These are phyloP conservation scores for Arge pagana DNA, from an alignment of 2,888 invertebrate genomes.

Conservation along the genomic window DNA sequence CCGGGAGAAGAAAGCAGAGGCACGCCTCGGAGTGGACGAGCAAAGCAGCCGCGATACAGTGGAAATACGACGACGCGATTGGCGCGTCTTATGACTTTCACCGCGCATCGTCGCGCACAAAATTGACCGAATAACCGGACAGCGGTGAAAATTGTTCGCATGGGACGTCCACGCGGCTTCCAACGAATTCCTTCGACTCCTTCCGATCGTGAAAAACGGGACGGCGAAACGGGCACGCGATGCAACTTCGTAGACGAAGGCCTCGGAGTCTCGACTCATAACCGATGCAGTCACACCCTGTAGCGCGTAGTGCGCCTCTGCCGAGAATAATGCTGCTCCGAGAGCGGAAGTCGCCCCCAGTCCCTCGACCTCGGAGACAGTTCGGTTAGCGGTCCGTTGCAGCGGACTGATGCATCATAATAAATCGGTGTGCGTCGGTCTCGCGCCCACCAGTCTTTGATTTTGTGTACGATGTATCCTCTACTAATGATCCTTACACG, in stretches of 20 bases:
- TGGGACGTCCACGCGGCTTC: no score
- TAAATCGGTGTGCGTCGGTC: conserved; percentile 37
- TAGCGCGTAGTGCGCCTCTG: conserved; percentile 32
- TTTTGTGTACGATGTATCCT: conserved; percentile 23
- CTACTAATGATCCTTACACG: conserved; percentile 54
- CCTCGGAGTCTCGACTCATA: conserved; percentile 34
- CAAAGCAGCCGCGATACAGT: no score
- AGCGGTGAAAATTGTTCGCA: not conserved
- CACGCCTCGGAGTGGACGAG: not conserved
- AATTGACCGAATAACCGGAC: conserved; percentile 1
- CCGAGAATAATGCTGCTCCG: conserved; percentile 42
- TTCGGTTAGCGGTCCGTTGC: conserved; percentile 23
- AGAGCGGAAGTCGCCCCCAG: conserved; percentile 43
- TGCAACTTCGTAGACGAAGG: no score
- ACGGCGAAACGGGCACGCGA: not conserved
- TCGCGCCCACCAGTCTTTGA: conserved; percentile 26
- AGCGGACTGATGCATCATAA: conserved; percentile 29
- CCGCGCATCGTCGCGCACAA: not conserved
- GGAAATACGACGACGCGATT: conserved; percentile 1
- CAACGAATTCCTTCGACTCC: not conserved
- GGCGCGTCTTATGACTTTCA: conserved; percentile 6
- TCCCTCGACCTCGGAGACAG: conserved; percentile 27
- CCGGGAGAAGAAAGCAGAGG: not conserved
- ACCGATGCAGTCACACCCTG: conserved; percentile 48
- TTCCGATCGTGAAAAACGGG: not conserved